Base-by-base conservation (phyloP, 2,888 invertebrate species). In the Autographa gamma region DNA sequence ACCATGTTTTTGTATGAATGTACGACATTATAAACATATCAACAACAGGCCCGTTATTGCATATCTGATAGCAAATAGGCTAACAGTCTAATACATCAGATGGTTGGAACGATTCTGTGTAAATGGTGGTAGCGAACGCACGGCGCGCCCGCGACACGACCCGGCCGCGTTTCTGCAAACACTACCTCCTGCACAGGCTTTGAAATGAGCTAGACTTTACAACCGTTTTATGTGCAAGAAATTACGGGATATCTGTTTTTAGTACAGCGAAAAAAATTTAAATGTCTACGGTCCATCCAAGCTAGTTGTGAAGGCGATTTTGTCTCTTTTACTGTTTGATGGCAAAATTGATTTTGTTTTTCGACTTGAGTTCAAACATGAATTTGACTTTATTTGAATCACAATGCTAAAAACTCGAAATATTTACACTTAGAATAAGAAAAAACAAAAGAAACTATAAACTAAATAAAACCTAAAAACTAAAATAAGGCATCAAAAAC, bases 31-130 rank as follows among this genome's bases (percentile, higher is more conserved):
- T 62, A 71, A 65, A 71, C 64, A 68, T 64, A 52, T 66, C 74
- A 66, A 69, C 66, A 69, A 63, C 41, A 18, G 38, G 19, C 19
- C 75, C 79, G 74, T 64, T 68, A 72, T 52, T 63, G 70, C 78
- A 64, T 72, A 78, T 81, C 81, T 62, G 79, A 78, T 77, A 77
- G 56, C 62, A 69, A 72, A 77, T 63, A 77, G 66, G 38, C 38
- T 6, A 76, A 73, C 78, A 65, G 73, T 54, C 77, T 61, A 31
- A 73, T 77, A 67, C 60, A 77, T 81, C 64, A 77, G 78, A 78
- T 73, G 48, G 63, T 34, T 60, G 25, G 14, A 41, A 66, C 60
- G 66, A 66, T 73, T 67, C 34, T 18, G 58, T 31, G 64, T 76
- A 80, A 72, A 66, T 62, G 25, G 62, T 67, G 66, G 62, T 48